Evolutionary conservation across 2,113 vertebrate genomes (phyloP).

Genomic region (Chlamydotis undulata): DNA sequence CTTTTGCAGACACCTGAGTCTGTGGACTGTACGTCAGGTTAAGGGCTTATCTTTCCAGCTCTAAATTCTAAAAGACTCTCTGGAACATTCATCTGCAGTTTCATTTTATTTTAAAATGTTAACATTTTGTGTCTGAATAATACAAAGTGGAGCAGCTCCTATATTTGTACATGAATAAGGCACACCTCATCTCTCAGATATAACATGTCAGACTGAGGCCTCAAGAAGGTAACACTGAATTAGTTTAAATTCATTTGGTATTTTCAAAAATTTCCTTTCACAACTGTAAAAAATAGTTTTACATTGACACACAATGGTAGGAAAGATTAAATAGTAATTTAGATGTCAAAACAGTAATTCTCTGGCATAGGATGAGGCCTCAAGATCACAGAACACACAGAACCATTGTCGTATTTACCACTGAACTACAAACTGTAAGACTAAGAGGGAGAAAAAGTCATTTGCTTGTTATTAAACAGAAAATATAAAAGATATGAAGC

Average conservation of each 20-base stretch:
- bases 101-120: not conserved
- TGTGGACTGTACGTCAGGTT: not conserved
- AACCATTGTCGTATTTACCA: not conserved
- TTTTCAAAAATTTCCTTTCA: not conserved
- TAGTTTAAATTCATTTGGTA: not conserved
- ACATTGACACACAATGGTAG: not conserved
- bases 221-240: not conserved
- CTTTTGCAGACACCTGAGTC: not conserved
- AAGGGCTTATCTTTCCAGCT: not conserved
- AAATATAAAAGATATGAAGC: not conserved
- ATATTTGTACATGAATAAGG: not conserved
- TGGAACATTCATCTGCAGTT: not conserved
- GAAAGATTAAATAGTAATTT: conserved; percentile 25
- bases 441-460: not conserved
- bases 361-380: not conserved
- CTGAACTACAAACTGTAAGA: not conserved
- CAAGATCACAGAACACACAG: not conserved
- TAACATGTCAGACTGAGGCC: not conserved
- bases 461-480: not conserved
- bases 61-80: not conserved
- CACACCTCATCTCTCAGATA: not conserved
- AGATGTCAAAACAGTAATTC: conserved; percentile 35
- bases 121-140: not conserved
- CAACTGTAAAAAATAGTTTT: not conserved
- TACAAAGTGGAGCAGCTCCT: not conserved